Base-by-base conservation (phyloP, 2,888 invertebrate genomes). In the Strigamia maritima region DNA sequence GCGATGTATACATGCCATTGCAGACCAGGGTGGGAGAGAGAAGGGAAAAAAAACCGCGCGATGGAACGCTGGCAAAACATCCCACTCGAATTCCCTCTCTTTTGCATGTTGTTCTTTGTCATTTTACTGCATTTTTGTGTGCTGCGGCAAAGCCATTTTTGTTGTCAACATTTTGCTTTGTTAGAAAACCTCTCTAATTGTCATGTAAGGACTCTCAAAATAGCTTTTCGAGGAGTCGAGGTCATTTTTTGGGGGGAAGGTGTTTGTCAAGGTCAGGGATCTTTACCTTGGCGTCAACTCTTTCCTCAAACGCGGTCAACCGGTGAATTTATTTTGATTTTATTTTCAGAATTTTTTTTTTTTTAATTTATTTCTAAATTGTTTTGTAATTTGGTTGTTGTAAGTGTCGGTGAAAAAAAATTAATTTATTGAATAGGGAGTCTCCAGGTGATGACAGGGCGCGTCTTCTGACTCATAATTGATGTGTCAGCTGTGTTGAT, bases 401-500 rank as follows among this genome's bases (percentile, higher is more conserved):
- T 26, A 70, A 70, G 24, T 70, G 14, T 70, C 28, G n/a, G n/a
- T n/a, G n/a, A n/a, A n/a, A n/a, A n/a, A n/a, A n/a, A n/a, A 70
- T 28, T 70, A 70, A 70, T 70, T 70, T 70, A 28, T 28, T 70
- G 70, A 70, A 26, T 70, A 28, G 70, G 70, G 28, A 70, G 24
- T 70, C 70, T 26, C 70, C 26, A 70, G 70, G 70, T 70, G 70
- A 70, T 70, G 70, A 70, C 70, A 70, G 28, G 70, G 70, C 70
- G 70, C 70, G 70, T 70, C 70, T 28, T 70, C 70, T 70, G 70
- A 70, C 70, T 70, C 70, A 70, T 70, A 70, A 70, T 70, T 70
- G 70, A 70, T 70, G 70, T 70, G 70, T 70, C 70, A 70, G 70
- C 70, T 70, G 70, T 70, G 70, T 70, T 70, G 70, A 70, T 70